These are phyloP conservation scores for Ptyas mucosa DNA, from an alignment of 2,113 vertebrate species.

Conservation along the genomic window DNA sequence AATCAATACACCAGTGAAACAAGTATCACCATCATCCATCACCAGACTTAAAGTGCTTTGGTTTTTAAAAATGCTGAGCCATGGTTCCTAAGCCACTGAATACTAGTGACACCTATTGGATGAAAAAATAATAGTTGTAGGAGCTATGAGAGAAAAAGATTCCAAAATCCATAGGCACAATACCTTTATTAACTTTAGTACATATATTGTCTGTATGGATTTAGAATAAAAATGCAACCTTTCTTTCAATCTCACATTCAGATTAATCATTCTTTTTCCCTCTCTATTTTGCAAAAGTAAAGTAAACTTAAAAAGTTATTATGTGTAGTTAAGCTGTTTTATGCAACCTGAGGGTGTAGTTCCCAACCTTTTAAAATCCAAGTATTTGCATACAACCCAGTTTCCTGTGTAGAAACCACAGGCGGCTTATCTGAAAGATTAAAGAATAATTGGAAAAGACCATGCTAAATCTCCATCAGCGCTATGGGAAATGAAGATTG, in stretches of 20 bases:
- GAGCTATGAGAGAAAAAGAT: not conserved
- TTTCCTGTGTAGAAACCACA: not conserved
- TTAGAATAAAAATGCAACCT: slow-evolving; percentile 15
- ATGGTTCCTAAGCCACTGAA: not conserved
- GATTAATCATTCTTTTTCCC: not conserved
- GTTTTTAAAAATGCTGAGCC: not conserved
- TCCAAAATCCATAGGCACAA: not conserved
- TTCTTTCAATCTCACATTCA: not conserved
- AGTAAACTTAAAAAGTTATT: not conserved
- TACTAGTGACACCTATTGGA: slow-evolving; percentile 25
- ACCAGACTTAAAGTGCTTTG: not conserved
- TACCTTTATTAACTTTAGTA: not conserved
- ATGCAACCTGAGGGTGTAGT: not conserved
- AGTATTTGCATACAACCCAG: not conserved
- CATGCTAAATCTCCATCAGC: not conserved
- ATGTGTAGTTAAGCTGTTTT: not conserved
- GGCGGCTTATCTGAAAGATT: not conserved
- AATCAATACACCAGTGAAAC: not conserved
- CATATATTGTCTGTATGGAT: not conserved
- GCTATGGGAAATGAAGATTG: not conserved
- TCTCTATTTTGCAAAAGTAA: not conserved
- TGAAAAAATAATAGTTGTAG: not conserved
- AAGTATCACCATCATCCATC: not conserved
- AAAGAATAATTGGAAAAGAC: not conserved
- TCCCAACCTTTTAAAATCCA: not conserved